Evolutionary conservation across 1,140 invertebrate species (phyloP), one percentile per base, ranked within the genome.

Genomic region (Penaeus chinensis): DNA sequence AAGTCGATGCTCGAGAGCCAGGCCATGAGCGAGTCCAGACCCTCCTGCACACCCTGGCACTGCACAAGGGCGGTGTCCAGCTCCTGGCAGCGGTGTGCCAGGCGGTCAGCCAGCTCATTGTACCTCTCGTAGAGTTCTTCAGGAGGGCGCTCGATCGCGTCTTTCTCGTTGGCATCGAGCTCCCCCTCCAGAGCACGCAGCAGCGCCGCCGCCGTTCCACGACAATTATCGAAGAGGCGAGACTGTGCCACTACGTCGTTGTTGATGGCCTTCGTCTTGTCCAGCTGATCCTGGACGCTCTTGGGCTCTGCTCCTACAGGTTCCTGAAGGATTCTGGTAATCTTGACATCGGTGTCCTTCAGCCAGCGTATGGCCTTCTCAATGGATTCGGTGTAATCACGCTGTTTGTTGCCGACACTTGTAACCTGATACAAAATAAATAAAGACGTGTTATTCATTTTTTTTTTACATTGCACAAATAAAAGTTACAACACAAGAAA

Each of bases 1-100:
- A 94, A 95, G 91, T 99, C 97, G 16, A 96, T 95, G 89, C 95
- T 95, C 87, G 95, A 95, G 61, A 99, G 92, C 97, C 97, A 99
- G 76, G 93, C 92, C 10, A 96, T 94, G 16, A 99, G 94, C 81
- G 95, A 94, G 91, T 98, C 97, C 0, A 98, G 93, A 16, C 97
- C 96, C 92, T 98, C 97, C 92, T 98, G 96, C 19, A 99, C 95
- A n/a, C 96, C 97, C 93, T 99, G 97, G 82, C 96, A 97, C 92
- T 98, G 96, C 11, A 98, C 95, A 61, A 99, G 93, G 0, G 97
- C 97, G 0, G 96, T 96, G 90, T 99, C 97, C 74, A 99, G 92
- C 69, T 95, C 94, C 89, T 96, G 95, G 91, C 97, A 97, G n/a
- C 96, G 95, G 10, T 96, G 95, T 19, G 94, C 94, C 20, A 97